Percentiles rank a stretch among this genome's conserved stretches.
Evolutionary conservation across 30 jellyfish, hydroid and myxozoan genomes (phyloP).

Genomic region (Chrysaora quinquecirrha): DNA sequence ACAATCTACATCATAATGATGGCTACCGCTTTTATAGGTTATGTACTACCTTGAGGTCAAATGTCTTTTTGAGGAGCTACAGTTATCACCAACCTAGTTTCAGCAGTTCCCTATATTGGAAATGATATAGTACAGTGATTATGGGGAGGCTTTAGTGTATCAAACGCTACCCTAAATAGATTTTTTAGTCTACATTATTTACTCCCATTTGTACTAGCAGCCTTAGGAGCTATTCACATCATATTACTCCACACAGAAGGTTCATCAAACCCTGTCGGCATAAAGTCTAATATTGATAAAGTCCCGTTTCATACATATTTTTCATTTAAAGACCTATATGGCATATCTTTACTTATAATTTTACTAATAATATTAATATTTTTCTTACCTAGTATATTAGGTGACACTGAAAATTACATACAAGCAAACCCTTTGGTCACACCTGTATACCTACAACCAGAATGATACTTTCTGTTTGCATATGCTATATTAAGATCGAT

Average conservation of each 20-base stretch:
- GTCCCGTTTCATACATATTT: slow-evolving; percentile 51
- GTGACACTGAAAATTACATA: slow-evolving; percentile 56
- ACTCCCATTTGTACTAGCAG: slow-evolving; percentile 40
- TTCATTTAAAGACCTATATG: slow-evolving; percentile 44
- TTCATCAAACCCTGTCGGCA: slow-evolving; percentile 50
- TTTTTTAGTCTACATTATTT: slow-evolving; percentile 48
- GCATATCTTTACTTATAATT: not conserved
- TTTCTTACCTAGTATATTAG: slow-evolving; percentile 23
- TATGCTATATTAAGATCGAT: slow-evolving; percentile 55
- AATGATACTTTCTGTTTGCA: slow-evolving; percentile 54
- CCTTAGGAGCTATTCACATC: slow-evolving; percentile 8
- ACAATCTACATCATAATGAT: slow-evolving; percentile 26
- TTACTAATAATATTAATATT: not conserved
- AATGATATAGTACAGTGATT: slow-evolving; percentile 48
- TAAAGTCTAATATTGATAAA: slow-evolving; percentile 31
- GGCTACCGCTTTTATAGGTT: slow-evolving; percentile 61
- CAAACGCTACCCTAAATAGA: slow-evolving; percentile 52
- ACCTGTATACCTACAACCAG: slow-evolving; percentile 55
- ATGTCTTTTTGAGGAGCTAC: too few species aligned
- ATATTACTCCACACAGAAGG: slow-evolving; percentile 31
- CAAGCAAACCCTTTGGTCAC: slow-evolving; percentile 63
- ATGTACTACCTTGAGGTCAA: too few species aligned
- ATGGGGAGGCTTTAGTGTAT: slow-evolving; percentile 65
- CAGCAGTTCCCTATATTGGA: slow-evolving; percentile 56
- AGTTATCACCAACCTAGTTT: slow-evolving; percentile 55